These are phyloP conservation scores for Mesaphorura yosii DNA, from an alignment of 1,140 invertebrate species.

Conservation along the genomic window DNA sequence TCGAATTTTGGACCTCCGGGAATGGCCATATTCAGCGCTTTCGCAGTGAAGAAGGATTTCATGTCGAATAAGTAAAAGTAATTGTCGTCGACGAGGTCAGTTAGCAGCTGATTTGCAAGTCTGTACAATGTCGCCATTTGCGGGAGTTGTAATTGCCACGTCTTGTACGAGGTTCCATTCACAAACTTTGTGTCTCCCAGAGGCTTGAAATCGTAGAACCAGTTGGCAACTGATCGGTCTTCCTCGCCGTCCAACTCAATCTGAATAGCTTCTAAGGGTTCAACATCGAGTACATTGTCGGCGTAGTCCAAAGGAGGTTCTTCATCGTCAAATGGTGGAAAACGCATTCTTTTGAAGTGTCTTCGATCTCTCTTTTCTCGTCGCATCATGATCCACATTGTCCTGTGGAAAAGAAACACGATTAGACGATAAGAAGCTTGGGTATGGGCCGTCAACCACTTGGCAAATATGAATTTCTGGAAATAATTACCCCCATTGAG, in stretches of 20 bases:
- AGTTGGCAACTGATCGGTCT: constrained; percentile 77
- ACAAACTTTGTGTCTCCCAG: constrained; percentile 80
- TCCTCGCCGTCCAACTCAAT: constrained; percentile 95
- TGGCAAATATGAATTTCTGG: background rate
- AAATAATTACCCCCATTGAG: constrained; percentile 86
- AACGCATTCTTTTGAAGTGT: constrained; percentile 98
- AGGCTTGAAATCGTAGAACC: constrained; percentile 99
- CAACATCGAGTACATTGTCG: constrained; percentile 97
- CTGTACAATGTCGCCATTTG: constrained; percentile 96
- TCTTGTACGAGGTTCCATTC: constrained; percentile 92
- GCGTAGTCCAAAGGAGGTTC: constrained; percentile 99
- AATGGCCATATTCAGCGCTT: constrained; percentile 99
- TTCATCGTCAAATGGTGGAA: constrained; percentile 99
- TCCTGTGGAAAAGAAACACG: constrained; percentile 44
- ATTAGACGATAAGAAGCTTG: background rate
- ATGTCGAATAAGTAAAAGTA: constrained; percentile 99
- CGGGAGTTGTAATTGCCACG: constrained; percentile 88
- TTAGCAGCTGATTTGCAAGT: constrained; percentile 93
- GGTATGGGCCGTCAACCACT: background rate
- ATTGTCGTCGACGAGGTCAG: constrained; percentile 95
- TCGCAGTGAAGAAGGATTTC: constrained; percentile 99
- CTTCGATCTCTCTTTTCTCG: constrained; percentile 95
- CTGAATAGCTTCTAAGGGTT: constrained; percentile 97
- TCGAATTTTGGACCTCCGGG: constrained; percentile 99
- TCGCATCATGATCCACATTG: constrained; percentile 99